phyloP scores from a whole-genome alignment of 2,888 invertebrate genomes.

The Drosophila austrosaltans region DNA sequence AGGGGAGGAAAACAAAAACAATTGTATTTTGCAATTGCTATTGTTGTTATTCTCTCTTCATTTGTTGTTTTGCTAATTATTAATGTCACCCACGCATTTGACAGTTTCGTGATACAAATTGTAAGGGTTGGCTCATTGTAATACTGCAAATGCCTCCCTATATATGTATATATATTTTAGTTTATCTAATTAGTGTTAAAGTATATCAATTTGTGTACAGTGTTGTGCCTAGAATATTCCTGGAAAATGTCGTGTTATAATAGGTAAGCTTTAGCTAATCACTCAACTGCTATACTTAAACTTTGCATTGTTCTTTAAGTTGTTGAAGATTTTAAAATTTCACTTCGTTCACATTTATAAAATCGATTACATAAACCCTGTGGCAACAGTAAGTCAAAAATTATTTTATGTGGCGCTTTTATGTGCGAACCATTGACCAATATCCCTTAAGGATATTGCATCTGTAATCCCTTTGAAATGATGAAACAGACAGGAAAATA shows the following conservation, averaged over 20 bases:
- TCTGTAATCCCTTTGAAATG: no score
- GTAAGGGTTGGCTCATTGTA: background rate
- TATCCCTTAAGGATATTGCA: no score
- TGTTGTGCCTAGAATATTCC: background rate
- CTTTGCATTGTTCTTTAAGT: no score
- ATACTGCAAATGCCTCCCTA: background rate
- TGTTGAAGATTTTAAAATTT: background rate
- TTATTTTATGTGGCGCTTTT: no score
- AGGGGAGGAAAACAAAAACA: background rate
- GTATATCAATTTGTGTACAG: background rate
- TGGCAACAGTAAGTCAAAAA: no score
- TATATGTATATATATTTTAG: background rate
- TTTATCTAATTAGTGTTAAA: slow-evolving; percentile 11
- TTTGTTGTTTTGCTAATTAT: slow-evolving; percentile 61
- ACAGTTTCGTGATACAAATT: slow-evolving; percentile 5
- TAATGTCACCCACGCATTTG: slow-evolving; percentile 64
- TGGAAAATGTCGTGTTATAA: background rate
- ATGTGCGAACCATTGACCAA: no score
- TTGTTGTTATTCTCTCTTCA: slow-evolving; percentile 25
- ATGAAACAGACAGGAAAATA: no score
- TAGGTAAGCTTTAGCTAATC: background rate
- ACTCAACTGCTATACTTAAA: no score
- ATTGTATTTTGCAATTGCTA: slow-evolving; percentile 31
- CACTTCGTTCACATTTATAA: background rate
- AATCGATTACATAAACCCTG: no score